Base-by-base conservation (phyloP, 2,888 invertebrate genomes). In the Epistrophella euchroma region DNA sequence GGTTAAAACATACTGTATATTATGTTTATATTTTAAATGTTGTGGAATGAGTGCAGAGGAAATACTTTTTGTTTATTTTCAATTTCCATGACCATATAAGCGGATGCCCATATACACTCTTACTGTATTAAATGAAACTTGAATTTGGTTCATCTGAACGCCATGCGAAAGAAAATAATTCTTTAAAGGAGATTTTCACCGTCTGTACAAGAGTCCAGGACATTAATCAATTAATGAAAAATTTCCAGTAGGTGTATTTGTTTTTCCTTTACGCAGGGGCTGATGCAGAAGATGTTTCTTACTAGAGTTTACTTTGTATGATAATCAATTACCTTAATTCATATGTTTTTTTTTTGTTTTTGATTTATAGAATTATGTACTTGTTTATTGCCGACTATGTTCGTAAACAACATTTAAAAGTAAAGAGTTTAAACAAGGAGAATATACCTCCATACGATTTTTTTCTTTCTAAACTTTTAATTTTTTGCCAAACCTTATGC, bases 71-170 rank as follows among this genome's bases (percentile, higher is more conserved):
- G 47, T 28, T 70, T 70, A 47, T 62, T 62, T 71, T 71, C 32
- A 28, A 58, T 77, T 70, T 70, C 15, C 40, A 60, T 47, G 22
- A 60, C 35, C 37, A 10, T 62, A 77, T 62, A 47, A 75, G 64
- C 55, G 22, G 17, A 19, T 47, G 19, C 47, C 19, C 43, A 45
- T 40, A 62, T 64, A 62, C 37, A 19, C 25, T 40, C 25, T 35
- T 35, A 22, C 15, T 17, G 17, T 25, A 60, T 60, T 37, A 73
- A 60, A 60, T 32, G 11, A 19, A 35, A 55, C 32, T 25, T 32
- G 66, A 25, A 32, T 47, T 35, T 47, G 28, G 6, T 64, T 45
- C 45, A 25, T 17, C n/a, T 64, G 28, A 45, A 47, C 28, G 15
- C 15, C 15, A 45, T 6, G 37, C 19, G 28, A 22, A 56, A 72